Base-by-base conservation (phyloP, 2,113 vertebrate species). In the Macrotis lagotis region DNA sequence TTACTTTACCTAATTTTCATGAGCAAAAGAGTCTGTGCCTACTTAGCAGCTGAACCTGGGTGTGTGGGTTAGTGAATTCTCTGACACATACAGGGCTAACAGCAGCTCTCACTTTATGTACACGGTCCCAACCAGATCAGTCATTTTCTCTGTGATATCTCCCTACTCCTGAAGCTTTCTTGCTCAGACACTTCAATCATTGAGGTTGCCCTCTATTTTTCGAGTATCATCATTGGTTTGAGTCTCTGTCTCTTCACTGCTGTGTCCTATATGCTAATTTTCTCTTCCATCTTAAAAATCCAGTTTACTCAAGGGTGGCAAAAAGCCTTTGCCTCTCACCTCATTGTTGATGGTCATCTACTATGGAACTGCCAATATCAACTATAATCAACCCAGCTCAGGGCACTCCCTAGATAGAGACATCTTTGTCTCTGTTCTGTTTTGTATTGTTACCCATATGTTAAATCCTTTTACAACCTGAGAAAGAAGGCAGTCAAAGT, bases 41-140 rank as follows among this genome's bases (percentile, higher is more conserved):
- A 59, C 48, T 91, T 98, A 94, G 95, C 96, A 26, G 1, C 52
- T 8, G 92, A 92, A 8, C 96, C 31, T 97, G 97, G 97, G 28
- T 96, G 12, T 96, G 97, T 91, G 97, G 97, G 0, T 94, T 98
- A 47, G 53, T 97, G 88, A 97, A 97, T 94, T 97, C 97, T n/a
- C 3, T 94, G 50, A 96, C 95, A 8, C 94, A 95, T 88, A 97
- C 95, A 0, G 66, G 55, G 0, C 48, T 97, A 90, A 48, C 94
- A 48, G 12, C 88, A 92, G 90, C n/a, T 19, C 92, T 96, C 51
- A 94, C 31, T n/a, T 93, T 96, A 88, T 95, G 96, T 93, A n/a
- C n/a, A n/a, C n/a, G 96, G 95, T 0, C 90, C 96, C 44, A 96
- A 96, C 31, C 50, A 91, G 47, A 96, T 97, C 91, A 94, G 93